Base-by-base conservation (phyloP, 2,797 vertebrate species). In the Enteromius argenteus region DNA sequence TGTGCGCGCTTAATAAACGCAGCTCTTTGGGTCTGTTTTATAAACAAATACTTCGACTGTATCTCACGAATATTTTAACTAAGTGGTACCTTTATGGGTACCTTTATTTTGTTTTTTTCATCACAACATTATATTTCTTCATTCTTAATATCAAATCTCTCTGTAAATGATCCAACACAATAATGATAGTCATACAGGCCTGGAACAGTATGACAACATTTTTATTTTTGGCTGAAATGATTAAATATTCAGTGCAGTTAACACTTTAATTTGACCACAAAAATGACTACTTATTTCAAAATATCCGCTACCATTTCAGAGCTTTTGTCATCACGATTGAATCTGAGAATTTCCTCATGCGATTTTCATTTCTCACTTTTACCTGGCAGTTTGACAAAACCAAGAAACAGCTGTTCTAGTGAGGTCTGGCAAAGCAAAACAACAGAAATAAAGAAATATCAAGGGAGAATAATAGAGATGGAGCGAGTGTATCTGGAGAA, bases 381-480 rank as follows among this genome's bases (percentile, higher is more conserved):
- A 35, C 68, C 66, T 62, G 62, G 13, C 58, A 75, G 68, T 81
- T 83, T 78, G 60, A 83, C 58, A 44, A 17, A 23, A 69, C 51
- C 58, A 77, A 58, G 58, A 27, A 74, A 53, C 80, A 58, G 73
- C 62, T 42, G 72, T 44, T 53, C 75, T 30, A 66, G 60, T 68
- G 64, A 82, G 71, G 51, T 80, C 23, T 51, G 72, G 84, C 68
- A 71, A 80, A 73, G 68, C 77, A 72, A 71, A 58, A 73, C 23
- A 72, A 53, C 44, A 80, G 42, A 78, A 42, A 67, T 74, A 42
- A 27, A 84, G 80, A 79, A 79, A 86, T 76, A 86, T 71, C 62
- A 85, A 77, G 74, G 42, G 71, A 19, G 15, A 44, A 27, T 73
- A 83, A 81, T 79, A 56, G 60, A 83, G 73, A 84, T 76, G 82